Conservation (phyloP, 1,140 invertebrate genomes). For the Hyles euphorbiae region DNA sequence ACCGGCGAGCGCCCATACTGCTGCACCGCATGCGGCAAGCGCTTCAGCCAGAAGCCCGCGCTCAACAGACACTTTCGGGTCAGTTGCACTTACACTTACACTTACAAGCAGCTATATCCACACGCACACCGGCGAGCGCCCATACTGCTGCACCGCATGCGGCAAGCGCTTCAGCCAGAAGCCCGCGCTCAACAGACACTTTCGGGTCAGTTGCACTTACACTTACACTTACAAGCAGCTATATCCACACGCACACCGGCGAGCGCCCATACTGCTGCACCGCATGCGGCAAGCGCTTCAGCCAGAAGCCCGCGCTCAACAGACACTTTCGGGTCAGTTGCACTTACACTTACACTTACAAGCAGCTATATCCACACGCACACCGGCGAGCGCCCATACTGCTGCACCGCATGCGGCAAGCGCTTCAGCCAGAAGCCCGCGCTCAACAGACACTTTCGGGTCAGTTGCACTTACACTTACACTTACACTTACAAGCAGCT, state of each 20-base stretch:
- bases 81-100: too few species aligned
- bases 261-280: slow-evolving; percentile 22
- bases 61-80: slow-evolving; percentile 24
- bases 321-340: slow-evolving; percentile 2
- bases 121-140: slow-evolving; percentile 19
- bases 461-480: too few species aligned
- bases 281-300: slow-evolving; percentile 37
- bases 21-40: slow-evolving; percentile 31
- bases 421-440: slow-evolving; percentile 47
- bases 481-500: too few species aligned
- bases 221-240: too few species aligned
- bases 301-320: slow-evolving; percentile 45
- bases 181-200: slow-evolving; percentile 35
- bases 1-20: slow-evolving; percentile 17
- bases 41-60: slow-evolving; percentile 47
- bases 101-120: too few species aligned
- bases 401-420: slow-evolving; percentile 31
- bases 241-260: slow-evolving; percentile 13
- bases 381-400: slow-evolving; percentile 17
- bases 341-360: too few species aligned
- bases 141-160: slow-evolving; percentile 27
- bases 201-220: too few species aligned
- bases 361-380: slow-evolving; percentile 5
- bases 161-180: slow-evolving; percentile 44
- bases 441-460: slow-evolving; percentile 24